These are phyloP conservation scores for Micropoecilia bifurca DNA, from an alignment of 2,797 vertebrate species.

Conservation along the genomic window DNA sequence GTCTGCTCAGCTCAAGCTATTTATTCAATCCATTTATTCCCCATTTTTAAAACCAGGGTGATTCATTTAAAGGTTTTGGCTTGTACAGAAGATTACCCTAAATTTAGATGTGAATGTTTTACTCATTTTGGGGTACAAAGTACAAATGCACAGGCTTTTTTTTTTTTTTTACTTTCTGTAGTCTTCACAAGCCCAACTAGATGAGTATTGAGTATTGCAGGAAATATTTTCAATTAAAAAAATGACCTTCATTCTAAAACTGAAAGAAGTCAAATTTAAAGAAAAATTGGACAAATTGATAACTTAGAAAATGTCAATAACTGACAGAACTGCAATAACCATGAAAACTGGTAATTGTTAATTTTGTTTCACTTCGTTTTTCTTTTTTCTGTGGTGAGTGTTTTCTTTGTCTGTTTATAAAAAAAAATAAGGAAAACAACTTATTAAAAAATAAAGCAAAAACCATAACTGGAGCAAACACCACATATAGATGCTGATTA, in stretches of 20 bases:
- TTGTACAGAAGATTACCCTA: not conserved
- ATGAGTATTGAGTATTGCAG: not conserved
- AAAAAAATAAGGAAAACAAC: not conserved
- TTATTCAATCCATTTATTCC: not conserved
- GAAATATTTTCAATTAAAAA: not conserved
- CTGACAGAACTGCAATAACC: not conserved
- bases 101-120: not conserved
- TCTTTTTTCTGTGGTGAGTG: not conserved
- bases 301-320: not conserved
- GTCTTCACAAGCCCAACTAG: not conserved
- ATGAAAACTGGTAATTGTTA: too few relatives aligned
- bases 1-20: not conserved
- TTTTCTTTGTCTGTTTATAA: not conserved
- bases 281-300: not conserved
- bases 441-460: too few relatives aligned
- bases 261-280: not conserved
- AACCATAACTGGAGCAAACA: not conserved
- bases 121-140: not conserved
- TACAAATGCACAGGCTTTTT: not conserved
- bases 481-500: not conserved
- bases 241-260: not conserved
- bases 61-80: not conserved
- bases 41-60: not conserved
- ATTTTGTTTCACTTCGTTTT: too few relatives aligned
- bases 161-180: not conserved